These are phyloP conservation scores for Cantharis rufa DNA, from an alignment of 2,888 invertebrate genomes.

Conservation along the genomic window DNA sequence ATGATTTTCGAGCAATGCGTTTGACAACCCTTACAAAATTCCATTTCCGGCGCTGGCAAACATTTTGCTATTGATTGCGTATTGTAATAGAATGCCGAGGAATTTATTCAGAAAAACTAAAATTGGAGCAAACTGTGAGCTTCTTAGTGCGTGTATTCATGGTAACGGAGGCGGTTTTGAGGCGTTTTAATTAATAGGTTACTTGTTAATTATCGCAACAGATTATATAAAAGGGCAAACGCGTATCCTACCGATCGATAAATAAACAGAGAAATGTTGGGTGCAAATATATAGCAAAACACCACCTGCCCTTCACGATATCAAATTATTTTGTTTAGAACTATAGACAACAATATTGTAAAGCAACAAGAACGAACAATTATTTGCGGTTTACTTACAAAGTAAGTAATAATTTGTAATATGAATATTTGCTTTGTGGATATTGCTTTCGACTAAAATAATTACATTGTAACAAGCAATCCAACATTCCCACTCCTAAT, in stretches of 20 bases:
- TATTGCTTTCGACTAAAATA: neutral
- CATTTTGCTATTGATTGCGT: neutral
- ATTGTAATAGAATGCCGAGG: neutral
- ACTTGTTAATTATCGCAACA: conserved; percentile 36
- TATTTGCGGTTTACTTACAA: neutral
- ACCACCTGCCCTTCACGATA: conserved; percentile 12
- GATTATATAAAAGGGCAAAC: conserved; percentile 35
- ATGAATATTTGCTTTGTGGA: conserved; percentile 1
- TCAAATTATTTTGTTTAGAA: conserved; percentile 11
- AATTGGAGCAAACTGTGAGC: conserved; percentile 7
- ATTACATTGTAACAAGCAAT: neutral
- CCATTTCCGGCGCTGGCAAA: neutral
- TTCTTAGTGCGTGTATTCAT: conserved; percentile 18
- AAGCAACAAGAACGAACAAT: neutral
- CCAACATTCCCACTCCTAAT: neutral
- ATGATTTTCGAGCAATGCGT: neutral
- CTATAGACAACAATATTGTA: conserved; percentile 6
- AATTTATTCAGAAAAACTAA: neutral
- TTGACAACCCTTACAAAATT: neutral
- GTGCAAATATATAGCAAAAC: conserved; percentile 23
- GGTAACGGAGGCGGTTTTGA: conserved; percentile 15
- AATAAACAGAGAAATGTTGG: conserved; percentile 13
- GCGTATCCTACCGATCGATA: conserved; percentile 25
- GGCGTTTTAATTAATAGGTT: conserved; percentile 36
- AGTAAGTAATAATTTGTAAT: neutral